phyloP scores from a whole-genome alignment of 2,888 invertebrate genomes.

The Notodonta ziczac region DNA sequence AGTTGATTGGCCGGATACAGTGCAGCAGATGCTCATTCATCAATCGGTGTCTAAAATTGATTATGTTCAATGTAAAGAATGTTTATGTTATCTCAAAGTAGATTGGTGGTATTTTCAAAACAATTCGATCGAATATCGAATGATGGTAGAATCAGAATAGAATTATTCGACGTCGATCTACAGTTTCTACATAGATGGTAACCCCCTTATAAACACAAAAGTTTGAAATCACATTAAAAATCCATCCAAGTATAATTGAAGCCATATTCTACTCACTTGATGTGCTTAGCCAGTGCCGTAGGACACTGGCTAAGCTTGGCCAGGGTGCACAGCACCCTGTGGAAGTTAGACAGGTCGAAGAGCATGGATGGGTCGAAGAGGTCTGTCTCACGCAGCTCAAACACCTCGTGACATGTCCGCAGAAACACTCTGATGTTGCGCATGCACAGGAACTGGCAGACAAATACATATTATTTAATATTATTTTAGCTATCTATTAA shows the following conservation, averaged over 20 bases:
- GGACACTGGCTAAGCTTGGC: constrained; percentile 94
- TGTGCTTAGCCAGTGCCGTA: constrained; percentile 87
- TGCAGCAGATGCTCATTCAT: neutral
- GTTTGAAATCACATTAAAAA: neutral
- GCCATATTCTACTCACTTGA: constrained; percentile 87
- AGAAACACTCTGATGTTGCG: constrained; percentile 98
- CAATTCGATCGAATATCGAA: too few species aligned
- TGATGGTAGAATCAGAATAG: too few species aligned
- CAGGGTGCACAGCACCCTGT: constrained; percentile 95
- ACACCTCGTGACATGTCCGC: constrained; percentile 92
- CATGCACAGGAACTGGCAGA: constrained; percentile 94
- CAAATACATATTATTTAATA: constrained; percentile 12
- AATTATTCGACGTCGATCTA: too few species aligned
- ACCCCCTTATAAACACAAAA: too few species aligned
- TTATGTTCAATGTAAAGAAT: too few species aligned
- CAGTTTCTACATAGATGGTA: too few species aligned
- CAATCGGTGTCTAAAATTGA: too few species aligned
- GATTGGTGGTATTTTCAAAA: too few species aligned
- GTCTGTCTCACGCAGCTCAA: constrained; percentile 93
- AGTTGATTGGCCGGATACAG: neutral
- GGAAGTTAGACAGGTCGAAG: constrained; percentile 97
- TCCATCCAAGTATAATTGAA: neutral
- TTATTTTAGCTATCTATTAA: neutral
- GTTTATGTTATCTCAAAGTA: too few species aligned
- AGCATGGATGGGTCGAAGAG: constrained; percentile 98